A percentile compares a stretch with the other conserved stretches of the same genome.
These are phyloP conservation scores for Macrostomum cliftonense DNA, from an alignment of 2,888 invertebrate genomes.

Conservation along the genomic window DNA sequence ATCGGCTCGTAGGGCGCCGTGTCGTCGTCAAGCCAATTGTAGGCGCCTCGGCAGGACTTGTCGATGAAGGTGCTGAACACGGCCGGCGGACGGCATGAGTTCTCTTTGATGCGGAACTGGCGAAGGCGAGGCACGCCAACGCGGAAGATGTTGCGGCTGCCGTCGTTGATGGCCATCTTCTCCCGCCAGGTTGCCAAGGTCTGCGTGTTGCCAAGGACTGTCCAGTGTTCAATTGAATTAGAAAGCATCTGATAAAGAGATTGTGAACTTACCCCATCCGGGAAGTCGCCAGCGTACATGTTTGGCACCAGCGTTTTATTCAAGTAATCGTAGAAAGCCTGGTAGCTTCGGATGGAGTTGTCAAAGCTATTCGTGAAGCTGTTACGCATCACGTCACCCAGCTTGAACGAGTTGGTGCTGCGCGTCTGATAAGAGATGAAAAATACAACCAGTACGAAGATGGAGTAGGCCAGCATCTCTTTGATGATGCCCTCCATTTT, in stretches of 20 bases:
- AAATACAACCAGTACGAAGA: conserved; percentile 32
- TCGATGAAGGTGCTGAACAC: conserved; percentile 19
- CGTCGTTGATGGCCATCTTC: conserved; percentile 25
- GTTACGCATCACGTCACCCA: conserved; percentile 22
- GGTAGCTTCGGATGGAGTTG: conserved; percentile 19
- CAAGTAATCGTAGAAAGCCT: conserved; percentile 27
- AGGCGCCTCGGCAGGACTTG: conserved; percentile 27
- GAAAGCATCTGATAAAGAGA: no score
- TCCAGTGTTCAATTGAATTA: conserved; percentile 14
- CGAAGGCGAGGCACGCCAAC: conserved; percentile 30
- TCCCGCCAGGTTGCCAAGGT: conserved; percentile 24
- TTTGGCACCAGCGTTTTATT: conserved; percentile 24
- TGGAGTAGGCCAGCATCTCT: conserved; percentile 26
- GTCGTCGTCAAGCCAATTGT: conserved; percentile 34
- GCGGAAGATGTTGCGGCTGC: conserved; percentile 20
- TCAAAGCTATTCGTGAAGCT: conserved; percentile 16
- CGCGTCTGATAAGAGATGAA: conserved; percentile 35
- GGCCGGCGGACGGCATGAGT: conserved; percentile 24
- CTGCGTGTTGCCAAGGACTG: conserved; percentile 13
- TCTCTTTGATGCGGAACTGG: conserved; percentile 29
- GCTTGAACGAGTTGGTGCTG: conserved; percentile 23
- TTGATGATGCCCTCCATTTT: conserved; percentile 33
- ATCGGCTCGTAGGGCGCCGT: conserved; percentile 25
- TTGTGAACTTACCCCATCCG: no score
- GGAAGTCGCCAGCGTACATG: conserved; percentile 19